Conservation (phyloP, 2,888 invertebrate genomes). For the Apeira syringaria region DNA sequence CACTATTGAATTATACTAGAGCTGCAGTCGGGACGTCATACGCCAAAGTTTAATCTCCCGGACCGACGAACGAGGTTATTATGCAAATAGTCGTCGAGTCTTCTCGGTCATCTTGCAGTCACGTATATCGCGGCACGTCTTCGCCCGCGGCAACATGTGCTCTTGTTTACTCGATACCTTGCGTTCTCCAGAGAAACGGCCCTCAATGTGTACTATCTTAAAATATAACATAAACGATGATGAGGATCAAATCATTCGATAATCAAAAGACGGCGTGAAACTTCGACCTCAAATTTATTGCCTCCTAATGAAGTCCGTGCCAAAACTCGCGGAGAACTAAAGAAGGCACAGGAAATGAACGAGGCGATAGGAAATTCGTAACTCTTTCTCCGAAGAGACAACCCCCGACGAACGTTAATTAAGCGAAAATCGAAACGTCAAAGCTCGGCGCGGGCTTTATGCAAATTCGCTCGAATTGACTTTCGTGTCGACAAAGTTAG, state of each 20-base stretch:
- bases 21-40: conserved; percentile 75
- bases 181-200: conserved; percentile 36
- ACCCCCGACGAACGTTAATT: conserved; percentile 71
- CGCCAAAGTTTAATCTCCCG: conserved; percentile 78
- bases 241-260: conserved; percentile 73
- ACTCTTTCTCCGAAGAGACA: conserved; percentile 63
- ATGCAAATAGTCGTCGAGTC: conserved; percentile 73
- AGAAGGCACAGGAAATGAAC: conserved; percentile 58
- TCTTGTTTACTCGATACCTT: conserved; percentile 24
- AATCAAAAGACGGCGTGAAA: conserved; percentile 67
- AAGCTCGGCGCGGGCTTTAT: conserved; percentile 72
- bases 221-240: conserved; percentile 57
- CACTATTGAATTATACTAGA: conserved; percentile 80
- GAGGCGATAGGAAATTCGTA: conserved; percentile 58
- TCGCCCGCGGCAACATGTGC: conserved; percentile 23
- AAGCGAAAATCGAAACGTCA: conserved; percentile 81
- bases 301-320: conserved; percentile 59
- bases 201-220: conserved; percentile 51
- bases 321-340: conserved; percentile 45
- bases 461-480: conserved; percentile 76
- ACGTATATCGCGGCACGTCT: conserved; percentile 58
- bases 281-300: conserved; percentile 69
- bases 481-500: conserved; percentile 66
- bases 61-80: conserved; percentile 75
- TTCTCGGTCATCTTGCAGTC: conserved; percentile 67